phyloP scores from a whole-genome alignment of 2,113 vertebrate species.

The Cichladusa arquata region DNA sequence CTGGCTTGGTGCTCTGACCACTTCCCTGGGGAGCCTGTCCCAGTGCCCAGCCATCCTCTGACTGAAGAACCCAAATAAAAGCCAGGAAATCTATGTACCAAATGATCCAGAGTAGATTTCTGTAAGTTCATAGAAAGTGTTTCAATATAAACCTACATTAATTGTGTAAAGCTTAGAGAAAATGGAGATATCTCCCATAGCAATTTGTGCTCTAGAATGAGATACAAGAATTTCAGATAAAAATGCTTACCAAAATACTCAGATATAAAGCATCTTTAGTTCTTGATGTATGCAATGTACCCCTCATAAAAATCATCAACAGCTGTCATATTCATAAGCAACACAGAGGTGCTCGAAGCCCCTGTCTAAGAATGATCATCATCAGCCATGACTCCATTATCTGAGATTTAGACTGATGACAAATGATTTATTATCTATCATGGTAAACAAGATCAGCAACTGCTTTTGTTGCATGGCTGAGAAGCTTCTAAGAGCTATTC shows the following conservation, averaged over 20 bases:
- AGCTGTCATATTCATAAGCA: neutral
- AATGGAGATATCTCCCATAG: neutral
- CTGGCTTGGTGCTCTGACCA: neutral
- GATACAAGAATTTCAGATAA: neutral
- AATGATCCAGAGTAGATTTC: neutral
- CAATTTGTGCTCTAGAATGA: neutral
- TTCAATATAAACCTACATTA: neutral
- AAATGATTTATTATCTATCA: neutral
- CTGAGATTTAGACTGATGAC: neutral
- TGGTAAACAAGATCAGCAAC: neutral
- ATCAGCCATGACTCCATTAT: neutral
- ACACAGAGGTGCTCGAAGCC: neutral
- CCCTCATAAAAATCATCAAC: neutral
- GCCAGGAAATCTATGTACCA: neutral
- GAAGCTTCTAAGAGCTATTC: neutral
- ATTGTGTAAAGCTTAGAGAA: neutral
- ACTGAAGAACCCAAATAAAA: neutral
- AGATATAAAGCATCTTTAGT: neutral
- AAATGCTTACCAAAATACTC: neutral
- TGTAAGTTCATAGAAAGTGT: neutral
- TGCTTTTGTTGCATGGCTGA: neutral
- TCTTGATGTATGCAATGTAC: neutral
- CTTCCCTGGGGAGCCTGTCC: neutral
- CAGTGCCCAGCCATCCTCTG: neutral
- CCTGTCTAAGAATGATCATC: neutral